Conservation (phyloP, 2,113 vertebrate species). For the Eurystomus gularis region DNA sequence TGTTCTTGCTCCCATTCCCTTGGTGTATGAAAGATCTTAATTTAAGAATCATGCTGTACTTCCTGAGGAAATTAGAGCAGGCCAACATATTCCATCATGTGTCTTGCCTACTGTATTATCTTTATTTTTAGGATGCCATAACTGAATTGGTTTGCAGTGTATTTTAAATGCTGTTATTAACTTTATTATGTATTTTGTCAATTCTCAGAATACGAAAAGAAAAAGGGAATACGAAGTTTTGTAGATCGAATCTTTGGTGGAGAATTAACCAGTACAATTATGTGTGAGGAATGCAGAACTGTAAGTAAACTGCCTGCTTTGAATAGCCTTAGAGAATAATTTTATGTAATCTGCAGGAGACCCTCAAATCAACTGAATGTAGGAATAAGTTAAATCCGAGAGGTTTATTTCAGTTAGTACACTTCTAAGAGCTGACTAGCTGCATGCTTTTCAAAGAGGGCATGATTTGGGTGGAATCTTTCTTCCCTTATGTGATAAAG, state of each 20-base stretch:
- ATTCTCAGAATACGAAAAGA: constrained; percentile 88
- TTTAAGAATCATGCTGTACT: background rate
- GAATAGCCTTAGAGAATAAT: background rate
- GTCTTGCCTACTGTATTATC: background rate
- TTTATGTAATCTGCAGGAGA: background rate
- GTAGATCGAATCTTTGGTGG: constrained; percentile 95
- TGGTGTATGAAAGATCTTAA: background rate
- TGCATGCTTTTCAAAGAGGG: background rate
- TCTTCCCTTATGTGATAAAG: background rate
- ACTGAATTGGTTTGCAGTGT: background rate
- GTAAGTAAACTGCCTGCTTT: constrained; percentile 71
- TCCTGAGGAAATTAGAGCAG: background rate
- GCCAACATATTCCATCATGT: background rate
- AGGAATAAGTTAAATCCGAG: background rate
- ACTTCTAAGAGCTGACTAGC: background rate
- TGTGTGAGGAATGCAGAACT: constrained; percentile 94
- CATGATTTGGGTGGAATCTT: background rate
- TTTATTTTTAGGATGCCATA: background rate
- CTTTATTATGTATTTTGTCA: background rate
- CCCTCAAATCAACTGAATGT: background rate
- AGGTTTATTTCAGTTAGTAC: background rate
- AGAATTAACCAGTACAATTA: constrained; percentile 90
- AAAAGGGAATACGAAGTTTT: constrained; percentile 80
- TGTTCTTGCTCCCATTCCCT: background rate
- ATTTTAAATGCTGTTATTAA: background rate